Conservation (phyloP, 2,113 vertebrate genomes). For the Phoenicopterus ruber region DNA sequence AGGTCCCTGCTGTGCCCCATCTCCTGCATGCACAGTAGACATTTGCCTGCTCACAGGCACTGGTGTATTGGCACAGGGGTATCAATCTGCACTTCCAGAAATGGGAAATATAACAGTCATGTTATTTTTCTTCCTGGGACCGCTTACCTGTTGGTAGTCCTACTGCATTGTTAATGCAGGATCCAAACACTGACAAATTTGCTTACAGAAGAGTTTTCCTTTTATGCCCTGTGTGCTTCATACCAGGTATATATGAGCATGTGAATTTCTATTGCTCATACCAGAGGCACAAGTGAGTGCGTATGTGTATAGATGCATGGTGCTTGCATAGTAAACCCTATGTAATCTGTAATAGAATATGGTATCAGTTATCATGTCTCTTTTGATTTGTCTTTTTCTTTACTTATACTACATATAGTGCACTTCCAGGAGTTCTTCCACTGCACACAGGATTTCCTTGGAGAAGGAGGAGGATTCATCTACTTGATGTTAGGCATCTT, state of each 20-base stretch:
- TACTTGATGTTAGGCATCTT: not conserved
- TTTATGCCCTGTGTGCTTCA: not conserved
- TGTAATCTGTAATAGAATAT: not conserved
- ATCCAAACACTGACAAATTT: not conserved
- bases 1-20: conserved; percentile 25
- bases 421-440: not conserved
- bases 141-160: not conserved
- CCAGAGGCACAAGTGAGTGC: not conserved
- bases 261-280: not conserved
- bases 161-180: not conserved
- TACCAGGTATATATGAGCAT: not conserved
- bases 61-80: not conserved
- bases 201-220: not conserved
- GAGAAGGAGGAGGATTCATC: not conserved
- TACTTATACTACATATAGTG: not conserved
- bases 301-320: not conserved
- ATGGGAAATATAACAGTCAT: not conserved
- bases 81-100: not conserved
- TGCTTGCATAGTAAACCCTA: not conserved
- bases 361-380: not conserved
- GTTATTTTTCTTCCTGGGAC: not conserved
- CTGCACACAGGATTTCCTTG: not conserved
- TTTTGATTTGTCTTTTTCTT: not conserved
- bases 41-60: not conserved
- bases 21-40: not conserved